Percentiles rank a stretch among this genome's conserved stretches.
Evolutionary conservation across 2,888 invertebrate species (phyloP).

Genomic region (Muschampia staudingeri): DNA sequence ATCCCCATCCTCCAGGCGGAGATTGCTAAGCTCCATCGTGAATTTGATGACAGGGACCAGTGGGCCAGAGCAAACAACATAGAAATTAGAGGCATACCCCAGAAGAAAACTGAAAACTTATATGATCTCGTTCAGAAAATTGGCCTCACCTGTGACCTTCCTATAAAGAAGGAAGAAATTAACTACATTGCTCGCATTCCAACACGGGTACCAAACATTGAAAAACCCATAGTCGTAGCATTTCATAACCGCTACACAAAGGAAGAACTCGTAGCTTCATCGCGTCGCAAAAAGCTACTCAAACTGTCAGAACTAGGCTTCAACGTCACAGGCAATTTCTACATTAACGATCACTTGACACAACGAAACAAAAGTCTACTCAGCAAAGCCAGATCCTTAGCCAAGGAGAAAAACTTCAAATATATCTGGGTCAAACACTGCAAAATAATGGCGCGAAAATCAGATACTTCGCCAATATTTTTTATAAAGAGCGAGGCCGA

Average conservation of each 20-base stretch:
- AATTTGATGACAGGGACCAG: neutral
- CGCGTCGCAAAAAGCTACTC: constrained; percentile 24
- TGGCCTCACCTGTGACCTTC: neutral
- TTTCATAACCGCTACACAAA: constrained; percentile 1
- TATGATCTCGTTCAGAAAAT: neutral
- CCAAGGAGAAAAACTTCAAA: constrained; percentile 50
- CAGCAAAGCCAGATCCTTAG: constrained; percentile 38
- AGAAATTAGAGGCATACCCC: neutral
- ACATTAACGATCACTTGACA: constrained; percentile 58
- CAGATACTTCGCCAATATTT: constrained; percentile 55
- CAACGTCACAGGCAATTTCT: constrained; percentile 25
- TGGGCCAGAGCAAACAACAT: neutral
- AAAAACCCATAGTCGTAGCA: neutral
- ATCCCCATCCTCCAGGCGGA: neutral
- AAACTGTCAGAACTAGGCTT: constrained; percentile 40
- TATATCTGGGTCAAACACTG: constrained; percentile 62
- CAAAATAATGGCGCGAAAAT: constrained; percentile 61
- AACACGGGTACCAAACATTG: neutral
- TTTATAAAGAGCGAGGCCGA: constrained; percentile 54
- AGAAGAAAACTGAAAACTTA: neutral
- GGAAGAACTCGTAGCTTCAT: neutral
- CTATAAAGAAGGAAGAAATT: neutral
- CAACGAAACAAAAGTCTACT: constrained; percentile 41
- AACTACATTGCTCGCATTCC: neutral
- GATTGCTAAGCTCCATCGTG: neutral